These are phyloP conservation scores for Otolemur garnettii DNA, from an alignment of 2,113 vertebrate genomes.

Conservation along the genomic window DNA sequence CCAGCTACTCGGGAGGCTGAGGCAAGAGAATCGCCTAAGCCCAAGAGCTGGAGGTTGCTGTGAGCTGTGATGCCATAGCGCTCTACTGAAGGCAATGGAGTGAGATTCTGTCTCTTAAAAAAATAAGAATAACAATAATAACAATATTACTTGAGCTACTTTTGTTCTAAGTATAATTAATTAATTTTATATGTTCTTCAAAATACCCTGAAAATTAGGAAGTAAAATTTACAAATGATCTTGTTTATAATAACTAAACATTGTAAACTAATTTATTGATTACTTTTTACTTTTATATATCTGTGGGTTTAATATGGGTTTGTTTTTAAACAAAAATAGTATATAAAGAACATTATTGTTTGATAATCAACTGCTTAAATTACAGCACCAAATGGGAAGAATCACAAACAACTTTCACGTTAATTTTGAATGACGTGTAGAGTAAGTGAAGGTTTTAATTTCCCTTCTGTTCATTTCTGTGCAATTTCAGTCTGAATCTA, in stretches of 20 bases:
- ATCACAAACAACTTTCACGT: not conserved
- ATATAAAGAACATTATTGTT: not conserved
- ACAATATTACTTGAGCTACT: not conserved
- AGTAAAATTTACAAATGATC: not conserved
- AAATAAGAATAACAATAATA: no score
- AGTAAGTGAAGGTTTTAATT: conserved; percentile 24
- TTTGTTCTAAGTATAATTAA: conserved; percentile 10
- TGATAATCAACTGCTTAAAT: conserved; percentile 49
- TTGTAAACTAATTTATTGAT: conserved; percentile 35
- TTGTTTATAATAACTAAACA: conserved; percentile 36
- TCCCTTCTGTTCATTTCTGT: conserved; percentile 68
- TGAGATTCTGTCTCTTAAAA: no score
- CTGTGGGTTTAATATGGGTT: not conserved
- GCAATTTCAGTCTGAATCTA: conserved; percentile 95
- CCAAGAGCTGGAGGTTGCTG: no score
- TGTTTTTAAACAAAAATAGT: conserved; percentile 60
- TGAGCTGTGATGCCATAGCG: no score
- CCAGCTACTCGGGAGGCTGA: no score
- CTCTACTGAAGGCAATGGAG: no score
- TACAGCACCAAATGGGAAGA: conserved; percentile 25
- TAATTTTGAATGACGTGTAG: conserved; percentile 11
- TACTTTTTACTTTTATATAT: not conserved
- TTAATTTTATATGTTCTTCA: conserved; percentile 32
- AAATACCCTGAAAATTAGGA: conserved; percentile 22
- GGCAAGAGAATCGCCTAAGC: no score